A percentile compares a stretch with the other conserved stretches of the same genome.
Evolutionary conservation across 2,888 invertebrate genomes (phyloP).

Genomic region (Esperia sulphurella): DNA sequence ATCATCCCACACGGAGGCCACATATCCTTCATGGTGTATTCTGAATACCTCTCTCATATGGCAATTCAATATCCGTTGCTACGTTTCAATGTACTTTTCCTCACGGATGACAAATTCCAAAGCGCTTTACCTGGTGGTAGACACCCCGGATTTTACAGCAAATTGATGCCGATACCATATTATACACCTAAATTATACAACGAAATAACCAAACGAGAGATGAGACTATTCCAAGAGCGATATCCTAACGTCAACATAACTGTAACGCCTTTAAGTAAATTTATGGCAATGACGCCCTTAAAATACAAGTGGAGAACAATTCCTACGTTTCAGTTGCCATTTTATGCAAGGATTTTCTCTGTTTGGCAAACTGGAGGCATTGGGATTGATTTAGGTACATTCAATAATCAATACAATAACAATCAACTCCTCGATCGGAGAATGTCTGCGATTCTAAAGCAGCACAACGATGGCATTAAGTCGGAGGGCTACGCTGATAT

Average conservation of each 20-base stretch:
- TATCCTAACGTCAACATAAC: slow-evolving; percentile 64
- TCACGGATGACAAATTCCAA: slow-evolving; percentile 50
- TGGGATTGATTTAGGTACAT: slow-evolving; percentile 48
- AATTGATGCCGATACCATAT: slow-evolving; percentile 35
- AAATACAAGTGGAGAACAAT: slow-evolving; percentile 67
- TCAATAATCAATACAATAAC: slow-evolving; percentile 37
- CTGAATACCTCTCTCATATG: slow-evolving; percentile 49
- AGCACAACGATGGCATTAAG: slow-evolving; percentile 58
- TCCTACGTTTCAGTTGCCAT: slow-evolving; percentile 57
- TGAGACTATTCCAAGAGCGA: slow-evolving; percentile 42
- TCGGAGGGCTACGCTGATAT: slow-evolving; percentile 41
- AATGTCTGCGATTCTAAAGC: slow-evolving; percentile 46
- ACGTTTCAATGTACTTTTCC: slow-evolving; percentile 49
- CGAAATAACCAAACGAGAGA: slow-evolving; percentile 26
- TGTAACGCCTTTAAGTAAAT: slow-evolving; percentile 51
- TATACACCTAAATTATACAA: slow-evolving; percentile 13
- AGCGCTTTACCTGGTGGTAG: slow-evolving; percentile 4
- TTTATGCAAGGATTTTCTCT: slow-evolving; percentile 71
- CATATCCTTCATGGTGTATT: slow-evolving; percentile 38
- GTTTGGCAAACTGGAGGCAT: slow-evolving; percentile 79
- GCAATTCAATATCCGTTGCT: slow-evolving; percentile 47
- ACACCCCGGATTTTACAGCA: slow-evolving; percentile 27
- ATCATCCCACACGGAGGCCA: slow-evolving; percentile 39
- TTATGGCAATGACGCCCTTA: slow-evolving; percentile 71
- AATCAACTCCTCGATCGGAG: slow-evolving; percentile 32